phyloP scores from a whole-genome alignment of 2,797 vertebrate genomes.

The Hybognathus amarus region DNA sequence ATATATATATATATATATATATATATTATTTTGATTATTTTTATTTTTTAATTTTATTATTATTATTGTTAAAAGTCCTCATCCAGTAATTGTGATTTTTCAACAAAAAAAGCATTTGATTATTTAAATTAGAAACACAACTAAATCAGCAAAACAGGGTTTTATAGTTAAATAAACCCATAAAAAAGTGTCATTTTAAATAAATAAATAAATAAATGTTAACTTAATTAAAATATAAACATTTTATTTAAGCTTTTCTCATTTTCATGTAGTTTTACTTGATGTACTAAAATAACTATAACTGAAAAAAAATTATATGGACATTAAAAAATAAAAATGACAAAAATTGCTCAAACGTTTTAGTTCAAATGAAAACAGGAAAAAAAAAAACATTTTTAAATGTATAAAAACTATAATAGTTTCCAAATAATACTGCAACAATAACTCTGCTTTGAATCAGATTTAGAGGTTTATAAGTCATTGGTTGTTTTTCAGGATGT shows the following conservation, averaged over 20 bases:
- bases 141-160: neutral
- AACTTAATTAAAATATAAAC: neutral
- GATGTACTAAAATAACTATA: neutral
- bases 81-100: too few species aligned
- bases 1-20: too few species aligned
- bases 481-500: constrained; percentile 44
- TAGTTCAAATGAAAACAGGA: neutral
- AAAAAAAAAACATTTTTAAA: neutral
- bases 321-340: neutral
- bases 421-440: neutral
- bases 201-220: neutral
- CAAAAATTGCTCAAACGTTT: neutral
- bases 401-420: neutral
- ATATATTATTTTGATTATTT: too few species aligned
- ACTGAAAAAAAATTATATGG: neutral
- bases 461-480: neutral
- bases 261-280: neutral
- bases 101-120: too few species aligned
- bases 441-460: neutral
- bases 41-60: too few species aligned
- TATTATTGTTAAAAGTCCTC: neutral
- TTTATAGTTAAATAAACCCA: neutral
- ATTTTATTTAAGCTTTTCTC: neutral
- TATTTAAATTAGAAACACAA: neutral
- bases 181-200: neutral